Percentiles rank a stretch among this genome's conserved stretches.
Conservation (phyloP, 92 coral and sea anemone genomes). For the Hydrozoanthus gracilis region DNA sequence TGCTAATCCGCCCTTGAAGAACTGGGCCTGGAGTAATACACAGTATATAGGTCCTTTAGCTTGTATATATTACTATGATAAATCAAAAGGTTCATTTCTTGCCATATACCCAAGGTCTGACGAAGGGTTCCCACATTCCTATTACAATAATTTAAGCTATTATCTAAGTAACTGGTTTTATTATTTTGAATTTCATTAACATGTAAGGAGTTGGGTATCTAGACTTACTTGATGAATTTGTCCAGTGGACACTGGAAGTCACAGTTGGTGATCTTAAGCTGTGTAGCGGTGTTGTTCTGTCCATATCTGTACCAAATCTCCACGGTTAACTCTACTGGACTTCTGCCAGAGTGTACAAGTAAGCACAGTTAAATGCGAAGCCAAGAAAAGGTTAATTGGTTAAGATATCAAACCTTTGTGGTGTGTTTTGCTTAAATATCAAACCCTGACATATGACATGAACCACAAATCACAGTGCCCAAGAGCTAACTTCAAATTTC, state of each 20-base stretch:
- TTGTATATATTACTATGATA: no score
- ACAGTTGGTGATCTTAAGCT: constrained; percentile 63
- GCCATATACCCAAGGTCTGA: no score
- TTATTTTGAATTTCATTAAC: background rate
- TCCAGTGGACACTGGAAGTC: constrained; percentile 73
- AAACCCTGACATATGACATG: background rate
- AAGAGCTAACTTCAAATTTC: no score
- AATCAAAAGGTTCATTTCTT: no score
- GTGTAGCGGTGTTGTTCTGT: constrained; percentile 66
- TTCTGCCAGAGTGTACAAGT: constrained; percentile 3
- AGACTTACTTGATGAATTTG: constrained; percentile 74
- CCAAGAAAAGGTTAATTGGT: background rate
- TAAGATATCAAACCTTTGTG: no score
- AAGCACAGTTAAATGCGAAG: background rate
- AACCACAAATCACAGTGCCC: background rate
- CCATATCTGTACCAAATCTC: constrained; percentile 84
- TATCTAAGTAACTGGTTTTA: no score
- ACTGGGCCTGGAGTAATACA: no score
- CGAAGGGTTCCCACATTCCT: no score
- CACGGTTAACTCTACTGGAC: constrained; percentile 60
- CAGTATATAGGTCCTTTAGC: no score
- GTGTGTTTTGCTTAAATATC: no score
- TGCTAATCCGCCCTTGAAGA: no score
- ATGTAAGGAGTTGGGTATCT: background rate
- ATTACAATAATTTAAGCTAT: no score